Evolutionary conservation across 2,797 vertebrate species (phyloP), one percentile per base, ranked within the genome.

Genomic region (Mastacembelus armatus): DNA sequence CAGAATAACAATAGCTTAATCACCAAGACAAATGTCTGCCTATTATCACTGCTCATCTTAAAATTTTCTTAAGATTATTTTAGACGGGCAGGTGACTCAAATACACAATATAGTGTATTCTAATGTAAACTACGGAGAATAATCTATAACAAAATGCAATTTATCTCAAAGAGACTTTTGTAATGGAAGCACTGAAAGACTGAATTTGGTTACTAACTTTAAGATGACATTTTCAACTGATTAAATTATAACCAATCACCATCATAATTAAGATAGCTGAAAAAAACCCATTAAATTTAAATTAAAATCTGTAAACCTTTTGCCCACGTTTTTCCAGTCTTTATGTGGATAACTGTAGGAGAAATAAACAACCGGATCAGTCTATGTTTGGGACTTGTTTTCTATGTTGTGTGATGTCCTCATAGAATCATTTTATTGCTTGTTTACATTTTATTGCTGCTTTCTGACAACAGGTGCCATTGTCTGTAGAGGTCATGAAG

Each of bases 401-500:
- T 56, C 30, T 56, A 10, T 21, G 32, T 50, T 19, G 35, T 27
- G 29, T 3, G 7, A 61, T 40, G 36, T 49, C 18, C 38, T 55
- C 10, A n/a, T n/a, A 32, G 65, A 70, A 87, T 85, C 66, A 69
- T 71, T 92, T 74, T 73, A 87, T 75, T 89, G 88, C 78, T 9
- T n/a, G 33, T 82, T 66, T 66, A 48, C 72, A 73, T 57, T 63
- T 85, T 72, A 83, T 74, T 78, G 81, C 71, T 60, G 68, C 76
- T 80, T 83, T 72, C 39, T 45, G 40, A 77, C 84, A 88, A 58
- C 27, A 62, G 71, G 44, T 36, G 14, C 26, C 19, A 86, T 92
- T 92, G 92, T 92, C 81, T 67, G 83, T 1, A 10, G 65, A 80
- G 91, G 91, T 92, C 89, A 90, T 83, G 85, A 85, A 78, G 33